Conservation (phyloP, 2,888 invertebrate genomes). For the Athalia cordata region DNA sequence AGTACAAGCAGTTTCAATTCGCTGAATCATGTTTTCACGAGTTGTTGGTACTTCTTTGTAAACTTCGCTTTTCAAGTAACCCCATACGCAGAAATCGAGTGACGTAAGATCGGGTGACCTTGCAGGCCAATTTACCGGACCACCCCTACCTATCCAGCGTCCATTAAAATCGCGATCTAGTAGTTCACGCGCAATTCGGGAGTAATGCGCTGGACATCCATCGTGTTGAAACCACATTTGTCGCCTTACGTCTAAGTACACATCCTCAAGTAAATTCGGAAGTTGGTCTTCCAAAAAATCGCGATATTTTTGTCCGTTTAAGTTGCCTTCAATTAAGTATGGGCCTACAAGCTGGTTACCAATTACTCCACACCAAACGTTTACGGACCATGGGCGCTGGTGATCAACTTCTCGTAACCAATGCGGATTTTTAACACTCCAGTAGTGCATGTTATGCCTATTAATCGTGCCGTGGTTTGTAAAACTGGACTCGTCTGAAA, state of each 20-base stretch:
- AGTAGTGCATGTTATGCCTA: no score
- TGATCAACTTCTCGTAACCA: no score
- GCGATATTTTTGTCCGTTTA: slow-evolving; percentile 44
- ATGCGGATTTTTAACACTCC: no score
- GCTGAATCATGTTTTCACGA: slow-evolving; percentile 23
- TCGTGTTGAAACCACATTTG: no score
- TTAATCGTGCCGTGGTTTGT: no score
- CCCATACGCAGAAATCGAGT: not conserved
- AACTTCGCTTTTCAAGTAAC: not conserved
- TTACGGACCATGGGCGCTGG: no score
- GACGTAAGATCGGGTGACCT: not conserved
- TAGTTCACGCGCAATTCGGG: no score
- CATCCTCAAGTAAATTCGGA: no score
- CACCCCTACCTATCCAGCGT: not conserved
- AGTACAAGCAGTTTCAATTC: slow-evolving; percentile 42
- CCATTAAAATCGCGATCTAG: not conserved
- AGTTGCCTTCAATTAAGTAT: slow-evolving; percentile 44
- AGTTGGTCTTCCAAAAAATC: slow-evolving; percentile 45
- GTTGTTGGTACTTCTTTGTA: slow-evolving; percentile 6
- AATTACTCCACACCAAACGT: no score
- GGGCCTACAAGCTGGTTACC: not conserved
- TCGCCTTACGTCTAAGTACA: no score
- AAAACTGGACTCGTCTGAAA: slow-evolving; percentile 3
- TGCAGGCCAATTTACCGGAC: not conserved
- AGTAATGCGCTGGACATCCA: no score